Evolutionary conservation across 2,888 invertebrate species (phyloP).

Genomic region (Synergus itoensis): DNA sequence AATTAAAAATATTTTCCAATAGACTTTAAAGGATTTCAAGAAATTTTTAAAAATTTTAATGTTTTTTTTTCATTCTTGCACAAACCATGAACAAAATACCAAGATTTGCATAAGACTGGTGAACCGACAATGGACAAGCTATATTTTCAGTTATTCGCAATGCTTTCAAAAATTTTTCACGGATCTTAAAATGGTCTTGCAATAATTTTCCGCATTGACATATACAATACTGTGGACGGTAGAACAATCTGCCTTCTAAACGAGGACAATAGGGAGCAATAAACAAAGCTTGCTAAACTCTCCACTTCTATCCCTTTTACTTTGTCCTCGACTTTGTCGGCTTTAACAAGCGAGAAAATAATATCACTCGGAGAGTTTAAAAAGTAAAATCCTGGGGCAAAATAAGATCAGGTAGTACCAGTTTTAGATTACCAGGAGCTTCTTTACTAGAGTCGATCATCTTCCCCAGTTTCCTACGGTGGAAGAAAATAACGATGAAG

Average conservation of each 20-base stretch:
- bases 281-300: conserved; percentile 23
- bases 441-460: conserved; percentile 8
- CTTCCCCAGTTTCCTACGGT: neutral
- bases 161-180: neutral
- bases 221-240: neutral
- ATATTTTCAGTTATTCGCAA: neutral
- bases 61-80: no score
- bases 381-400: neutral
- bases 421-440: conserved; percentile 16
- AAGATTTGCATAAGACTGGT: neutral
- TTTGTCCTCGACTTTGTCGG: conserved; percentile 15
- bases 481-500: conserved; percentile 4
- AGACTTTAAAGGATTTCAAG: no score
- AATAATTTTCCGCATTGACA: conserved; percentile 14
- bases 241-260: conserved; percentile 19
- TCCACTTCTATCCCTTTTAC: conserved; percentile 20
- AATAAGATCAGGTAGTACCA: conserved; percentile 1
- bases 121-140: neutral
- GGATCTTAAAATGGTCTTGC: neutral
- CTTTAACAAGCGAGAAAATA: conserved; percentile 22
- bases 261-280: conserved; percentile 21
- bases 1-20: no score
- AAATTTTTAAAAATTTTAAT: no score
- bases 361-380: conserved; percentile 14
- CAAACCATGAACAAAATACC: no score